Percentiles rank a stretch among this genome's conserved stretches.
phyloP scores from a whole-genome alignment of 2,797 vertebrate species.

The Onychomys leucogaster region DNA sequence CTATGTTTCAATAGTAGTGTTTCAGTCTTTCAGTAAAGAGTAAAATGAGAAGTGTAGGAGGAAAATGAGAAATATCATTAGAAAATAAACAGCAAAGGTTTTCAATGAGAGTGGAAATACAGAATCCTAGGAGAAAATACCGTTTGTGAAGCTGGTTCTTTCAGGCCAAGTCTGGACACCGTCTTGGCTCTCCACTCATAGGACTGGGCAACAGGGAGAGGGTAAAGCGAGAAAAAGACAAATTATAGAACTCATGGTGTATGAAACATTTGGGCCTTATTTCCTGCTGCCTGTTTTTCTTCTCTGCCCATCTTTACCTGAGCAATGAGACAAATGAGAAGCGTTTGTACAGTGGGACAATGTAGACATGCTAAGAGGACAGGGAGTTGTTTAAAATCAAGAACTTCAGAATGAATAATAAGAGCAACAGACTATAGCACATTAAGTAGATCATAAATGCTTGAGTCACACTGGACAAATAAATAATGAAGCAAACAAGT shows the following conservation, averaged over 20 bases:
- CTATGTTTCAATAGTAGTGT: not conserved
- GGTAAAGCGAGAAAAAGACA: slow-evolving; percentile 13
- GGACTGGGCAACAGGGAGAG: not conserved
- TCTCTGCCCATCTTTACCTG: not conserved
- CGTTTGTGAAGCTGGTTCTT: not conserved
- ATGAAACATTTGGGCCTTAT: not conserved
- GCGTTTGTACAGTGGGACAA: not conserved
- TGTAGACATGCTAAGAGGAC: not conserved
- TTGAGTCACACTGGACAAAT: not conserved
- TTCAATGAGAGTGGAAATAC: not conserved
- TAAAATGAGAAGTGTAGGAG: not conserved
- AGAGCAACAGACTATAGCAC: not conserved
- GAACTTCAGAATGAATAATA: not conserved
- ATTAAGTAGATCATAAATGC: not conserved
- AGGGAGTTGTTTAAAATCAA: not conserved
- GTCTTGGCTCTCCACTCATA: not conserved
- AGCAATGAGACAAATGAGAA: not conserved
- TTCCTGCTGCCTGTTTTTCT: not conserved
- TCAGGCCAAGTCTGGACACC: not conserved
- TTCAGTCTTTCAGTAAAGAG: slow-evolving; percentile 33
- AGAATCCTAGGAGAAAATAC: not conserved
- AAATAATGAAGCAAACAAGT: not conserved
- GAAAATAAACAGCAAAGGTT: not conserved
- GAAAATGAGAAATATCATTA: not conserved
- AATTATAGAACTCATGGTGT: not conserved